Evolutionary conservation across 2,888 invertebrate genomes (phyloP), one percentile per base, ranked within the genome.

Genomic region (Hybos culiciformis): DNA sequence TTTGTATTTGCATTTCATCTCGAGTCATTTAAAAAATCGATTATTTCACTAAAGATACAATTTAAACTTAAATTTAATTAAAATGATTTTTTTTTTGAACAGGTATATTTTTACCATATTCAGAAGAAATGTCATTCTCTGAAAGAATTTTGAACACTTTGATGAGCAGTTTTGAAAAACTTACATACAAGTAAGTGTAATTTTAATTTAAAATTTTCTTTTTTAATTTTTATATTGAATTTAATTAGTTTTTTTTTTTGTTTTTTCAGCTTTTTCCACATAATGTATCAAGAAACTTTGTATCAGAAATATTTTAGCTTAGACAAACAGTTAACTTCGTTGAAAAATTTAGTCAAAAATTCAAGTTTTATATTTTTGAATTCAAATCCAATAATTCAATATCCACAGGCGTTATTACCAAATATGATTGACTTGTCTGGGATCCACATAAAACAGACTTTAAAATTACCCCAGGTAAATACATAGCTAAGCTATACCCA

Each of bases 101-200:
- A n/a, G n/a, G n/a, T n/a, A 57, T 62, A 40, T 62, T 65, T 48
- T 51, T 68, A 15, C 59, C 62, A 7, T 69, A 61, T 38, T 52
- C 62, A 1, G 63, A 64, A 40, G 53, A 58, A 19, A 72, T 72
- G 72, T 62, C 54, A 18, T 62, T 71, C 9, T 53, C 55, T 33
- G 57, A 72, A 50, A 59, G 72, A 32, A 51, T 63, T 9, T 42
- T 59, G 8, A 72, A 71, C 47, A 62, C 68, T 0, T 47, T 70
- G 3, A 61, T 65, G 56, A 55, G 59, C 33, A 48, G 66, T 14
- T 63, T 65, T 21, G 61, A 63, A 41, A 61, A 62, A 14, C 46
- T 62, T 20, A 63, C 62, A 9, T 66, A 66, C 48, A 61, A 63
- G 63, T 63, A 46, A 42, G 52, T 39, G 7, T 21, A 17, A 11